Evolutionary conservation across 2,888 invertebrate species (phyloP).

Genomic region (Dorcus parallelipipedus): DNA sequence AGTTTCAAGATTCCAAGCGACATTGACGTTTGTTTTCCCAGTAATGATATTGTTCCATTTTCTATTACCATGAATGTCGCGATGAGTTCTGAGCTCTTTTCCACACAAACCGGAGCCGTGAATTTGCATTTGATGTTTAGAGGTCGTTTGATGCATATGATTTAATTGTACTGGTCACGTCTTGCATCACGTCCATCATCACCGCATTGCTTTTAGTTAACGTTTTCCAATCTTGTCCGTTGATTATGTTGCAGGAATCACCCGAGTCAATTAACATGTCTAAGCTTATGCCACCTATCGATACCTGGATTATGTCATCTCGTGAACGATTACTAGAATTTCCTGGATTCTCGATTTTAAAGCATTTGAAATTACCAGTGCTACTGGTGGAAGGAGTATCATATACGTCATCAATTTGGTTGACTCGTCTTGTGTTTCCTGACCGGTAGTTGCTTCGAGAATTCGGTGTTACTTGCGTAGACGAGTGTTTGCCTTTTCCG

Average conservation of each 20-base stretch:
- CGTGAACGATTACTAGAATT: too few species aligned
- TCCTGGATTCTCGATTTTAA: neutral
- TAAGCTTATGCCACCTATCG: neutral
- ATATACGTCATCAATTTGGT: too few species aligned
- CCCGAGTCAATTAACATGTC: conserved; percentile 4
- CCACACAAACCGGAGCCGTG: neutral
- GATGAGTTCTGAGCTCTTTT: neutral
- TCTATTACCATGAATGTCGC: neutral
- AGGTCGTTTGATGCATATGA: conserved; percentile 1
- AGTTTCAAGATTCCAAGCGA: conserved; percentile 3
- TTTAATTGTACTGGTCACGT: neutral
- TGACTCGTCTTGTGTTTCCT: too few species aligned
- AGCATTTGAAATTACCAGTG: neutral
- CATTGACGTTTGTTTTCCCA: neutral
- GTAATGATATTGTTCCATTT: neutral
- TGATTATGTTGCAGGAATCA: neutral
- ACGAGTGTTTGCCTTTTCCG: neutral
- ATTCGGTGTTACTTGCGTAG: too few species aligned
- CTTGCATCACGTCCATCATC: neutral
- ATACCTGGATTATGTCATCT: neutral
- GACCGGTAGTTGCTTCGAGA: too few species aligned
- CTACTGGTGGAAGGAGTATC: too few species aligned
- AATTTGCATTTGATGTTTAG: conserved; percentile 2
- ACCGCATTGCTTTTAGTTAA: conserved; percentile 1
- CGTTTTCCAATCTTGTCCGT: conserved; percentile 1